Conservation (phyloP, 2,888 invertebrate genomes). For the Caenorhabditis zanzibari region DNA sequence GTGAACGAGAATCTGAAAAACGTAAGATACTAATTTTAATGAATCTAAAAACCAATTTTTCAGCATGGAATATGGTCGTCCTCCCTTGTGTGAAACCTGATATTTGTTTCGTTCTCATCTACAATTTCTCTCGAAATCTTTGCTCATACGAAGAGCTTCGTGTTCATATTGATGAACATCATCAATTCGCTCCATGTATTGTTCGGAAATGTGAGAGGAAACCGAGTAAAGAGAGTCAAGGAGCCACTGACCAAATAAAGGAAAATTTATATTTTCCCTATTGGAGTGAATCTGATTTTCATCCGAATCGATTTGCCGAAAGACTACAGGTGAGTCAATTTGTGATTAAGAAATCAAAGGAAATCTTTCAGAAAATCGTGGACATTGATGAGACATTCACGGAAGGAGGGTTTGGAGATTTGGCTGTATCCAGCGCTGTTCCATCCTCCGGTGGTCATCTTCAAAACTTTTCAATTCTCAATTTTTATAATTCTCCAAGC, state of each 20-base stretch:
- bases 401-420: conserved; percentile 42
- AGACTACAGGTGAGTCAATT: not conserved
- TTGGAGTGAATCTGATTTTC: conserved; percentile 40
- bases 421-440: not conserved
- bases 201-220: conserved; percentile 1
- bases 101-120: conserved; percentile 37
- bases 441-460: conserved; percentile 26
- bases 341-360: not conserved
- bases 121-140: conserved; percentile 33
- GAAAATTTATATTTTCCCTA: conserved; percentile 30
- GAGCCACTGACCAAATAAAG: conserved; percentile 8
- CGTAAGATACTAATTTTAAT: conserved; percentile 1
- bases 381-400: conserved; percentile 41
- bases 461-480: conserved; percentile 37
- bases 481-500: conserved; percentile 29
- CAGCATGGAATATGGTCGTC: conserved; percentile 45
- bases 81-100: conserved; percentile 18
- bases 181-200: conserved; percentile 21
- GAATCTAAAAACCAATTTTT: not conserved
- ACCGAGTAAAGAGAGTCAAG: not conserved
- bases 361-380: conserved; percentile 3
- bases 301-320: conserved; percentile 27
- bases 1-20: conserved; percentile 5
- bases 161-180: conserved; percentile 4
- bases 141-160: conserved; percentile 29